Conservation (phyloP, 2,888 invertebrate genomes). For the Congeria kusceri region DNA sequence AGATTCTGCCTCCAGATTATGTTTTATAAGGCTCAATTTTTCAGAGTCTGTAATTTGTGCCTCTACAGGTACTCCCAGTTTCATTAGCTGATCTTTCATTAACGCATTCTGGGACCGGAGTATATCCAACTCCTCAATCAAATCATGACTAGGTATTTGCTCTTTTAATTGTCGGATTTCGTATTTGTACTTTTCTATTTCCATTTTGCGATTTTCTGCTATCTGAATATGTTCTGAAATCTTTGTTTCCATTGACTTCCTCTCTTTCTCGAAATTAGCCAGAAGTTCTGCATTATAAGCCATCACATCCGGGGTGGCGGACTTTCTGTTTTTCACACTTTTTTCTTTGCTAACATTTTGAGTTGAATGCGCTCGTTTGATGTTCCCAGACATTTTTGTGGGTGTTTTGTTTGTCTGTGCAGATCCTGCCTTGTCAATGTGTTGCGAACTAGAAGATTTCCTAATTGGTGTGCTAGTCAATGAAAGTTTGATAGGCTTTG, state of each 20-base stretch:
- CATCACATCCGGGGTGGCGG: slow-evolving; percentile 83
- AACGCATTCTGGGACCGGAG: slow-evolving; percentile 83
- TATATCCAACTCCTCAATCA: slow-evolving; percentile 82
- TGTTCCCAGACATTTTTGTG: slow-evolving; percentile 58
- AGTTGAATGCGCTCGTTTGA: slow-evolving; percentile 84
- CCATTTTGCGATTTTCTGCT: slow-evolving; percentile 85
- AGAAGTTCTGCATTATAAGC: slow-evolving; percentile 85
- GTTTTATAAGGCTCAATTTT: slow-evolving; percentile 84
- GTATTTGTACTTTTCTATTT: slow-evolving; percentile 86
- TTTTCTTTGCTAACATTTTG: slow-evolving; percentile 84
- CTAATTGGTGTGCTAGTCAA: slow-evolving; percentile 75
- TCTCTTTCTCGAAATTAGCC: slow-evolving; percentile 85
- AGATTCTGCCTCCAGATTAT: slow-evolving; percentile 52
- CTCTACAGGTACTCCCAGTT: slow-evolving; percentile 84
- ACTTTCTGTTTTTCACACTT: slow-evolving; percentile 76
- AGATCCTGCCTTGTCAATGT: slow-evolving; percentile 78
- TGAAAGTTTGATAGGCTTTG: slow-evolving; percentile 70
- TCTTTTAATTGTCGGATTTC: slow-evolving; percentile 85
- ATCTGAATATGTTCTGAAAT: slow-evolving; percentile 86
- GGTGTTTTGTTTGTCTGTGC: slow-evolving; percentile 36
- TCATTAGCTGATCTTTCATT: slow-evolving; percentile 83
- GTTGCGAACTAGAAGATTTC: slow-evolving; percentile 83
- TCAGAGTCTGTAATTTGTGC: slow-evolving; percentile 85
- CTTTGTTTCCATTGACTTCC: slow-evolving; percentile 84
- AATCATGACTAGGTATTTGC: slow-evolving; percentile 70